These are phyloP conservation scores for Lipophrys pholis DNA, from an alignment of 2,113 vertebrate species.

Conservation along the genomic window DNA sequence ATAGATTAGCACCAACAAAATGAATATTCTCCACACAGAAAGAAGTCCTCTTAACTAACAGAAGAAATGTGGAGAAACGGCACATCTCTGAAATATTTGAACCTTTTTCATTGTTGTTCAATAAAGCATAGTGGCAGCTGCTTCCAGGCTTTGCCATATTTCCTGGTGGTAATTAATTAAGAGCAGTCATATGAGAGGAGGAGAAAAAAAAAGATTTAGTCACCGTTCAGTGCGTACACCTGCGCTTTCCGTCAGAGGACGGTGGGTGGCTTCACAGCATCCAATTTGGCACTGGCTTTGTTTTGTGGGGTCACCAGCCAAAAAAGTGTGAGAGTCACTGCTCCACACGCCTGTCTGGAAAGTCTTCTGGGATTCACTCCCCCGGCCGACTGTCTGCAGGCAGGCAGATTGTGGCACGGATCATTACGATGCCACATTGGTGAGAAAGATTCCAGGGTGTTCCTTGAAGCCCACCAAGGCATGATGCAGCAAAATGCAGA, in stretches of 20 bases:
- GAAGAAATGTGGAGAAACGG: background rate
- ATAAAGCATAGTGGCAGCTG: slow-evolving; percentile 45
- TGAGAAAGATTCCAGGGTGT: slow-evolving; percentile 26
- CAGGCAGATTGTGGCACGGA: slow-evolving; percentile 32
- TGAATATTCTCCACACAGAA: background rate
- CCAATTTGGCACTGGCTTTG: slow-evolving; percentile 42
- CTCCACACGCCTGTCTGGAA: background rate
- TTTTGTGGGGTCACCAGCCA: slow-evolving; percentile 44
- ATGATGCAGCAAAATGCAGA: slow-evolving; percentile 61
- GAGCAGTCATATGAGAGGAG: slow-evolving; percentile 49
- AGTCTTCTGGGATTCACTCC: slow-evolving; percentile 17
- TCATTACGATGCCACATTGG: slow-evolving; percentile 40
- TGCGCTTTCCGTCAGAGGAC: slow-evolving; percentile 25
- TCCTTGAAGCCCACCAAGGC: slow-evolving; percentile 33
- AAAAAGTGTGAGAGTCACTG: slow-evolving; percentile 10
- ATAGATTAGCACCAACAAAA: background rate
- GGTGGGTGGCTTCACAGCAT: slow-evolving; percentile 18
- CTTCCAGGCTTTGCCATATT: slow-evolving; percentile 31
- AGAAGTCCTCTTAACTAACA: background rate
- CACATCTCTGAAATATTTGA: slow-evolving; percentile 29
- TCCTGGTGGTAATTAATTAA: slow-evolving; percentile 64
- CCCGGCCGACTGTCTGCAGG: slow-evolving; percentile 2
- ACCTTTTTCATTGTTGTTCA: slow-evolving; percentile 49
- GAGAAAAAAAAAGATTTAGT: slow-evolving; percentile 25
- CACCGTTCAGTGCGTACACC: slow-evolving; percentile 58